Evolutionary conservation across 2,888 invertebrate genomes (phyloP).

Genomic region (Drosophila prolongata): DNA sequence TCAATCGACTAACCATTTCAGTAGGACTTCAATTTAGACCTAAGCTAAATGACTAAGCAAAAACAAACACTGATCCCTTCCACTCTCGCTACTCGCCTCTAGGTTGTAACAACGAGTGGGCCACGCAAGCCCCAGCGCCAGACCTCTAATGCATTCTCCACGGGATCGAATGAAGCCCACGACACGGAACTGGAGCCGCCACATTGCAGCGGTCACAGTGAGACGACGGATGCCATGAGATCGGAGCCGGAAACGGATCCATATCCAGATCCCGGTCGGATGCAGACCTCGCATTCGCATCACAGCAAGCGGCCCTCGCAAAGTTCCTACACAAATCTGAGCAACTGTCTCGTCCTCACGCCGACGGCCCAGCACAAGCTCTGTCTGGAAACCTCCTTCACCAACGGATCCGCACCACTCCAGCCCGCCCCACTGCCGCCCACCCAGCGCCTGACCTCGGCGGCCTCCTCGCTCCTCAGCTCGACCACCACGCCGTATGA

Average conservation of each 20-base stretch:
- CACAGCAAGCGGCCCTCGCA: constrained; percentile 80
- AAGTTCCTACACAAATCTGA: constrained; percentile 85
- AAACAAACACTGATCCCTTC: constrained; percentile 10
- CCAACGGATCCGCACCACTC: constrained; percentile 85
- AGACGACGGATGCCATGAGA: constrained; percentile 20
- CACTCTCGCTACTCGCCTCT: constrained; percentile 17
- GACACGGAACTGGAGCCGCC: constrained; percentile 49
- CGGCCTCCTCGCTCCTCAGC: constrained; percentile 82
- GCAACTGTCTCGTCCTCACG: constrained; percentile 83
- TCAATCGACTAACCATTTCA: constrained; percentile 14
- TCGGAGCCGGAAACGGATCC: constrained; percentile 28
- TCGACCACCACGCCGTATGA: constrained; percentile 84
- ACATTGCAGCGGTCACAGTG: constrained; percentile 46
- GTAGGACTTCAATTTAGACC: constrained; percentile 30
- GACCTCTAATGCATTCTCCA: constrained; percentile 84
- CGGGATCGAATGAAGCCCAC: constrained; percentile 79
- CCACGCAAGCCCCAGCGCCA: constrained; percentile 91
- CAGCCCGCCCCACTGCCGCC: constrained; percentile 20
- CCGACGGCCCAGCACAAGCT: constrained; percentile 86
- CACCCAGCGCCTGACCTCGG: constrained; percentile 7
- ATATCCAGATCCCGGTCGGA: constrained; percentile 36
- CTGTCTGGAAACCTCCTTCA: constrained; percentile 91
- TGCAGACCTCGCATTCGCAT: constrained; percentile 24
- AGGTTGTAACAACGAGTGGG: constrained; percentile 92
- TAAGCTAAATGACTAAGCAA: not conserved